Evolutionary conservation across 2,888 invertebrate species (phyloP), one percentile per base, ranked within the genome.

Genomic region (Heliconius hortense): DNA sequence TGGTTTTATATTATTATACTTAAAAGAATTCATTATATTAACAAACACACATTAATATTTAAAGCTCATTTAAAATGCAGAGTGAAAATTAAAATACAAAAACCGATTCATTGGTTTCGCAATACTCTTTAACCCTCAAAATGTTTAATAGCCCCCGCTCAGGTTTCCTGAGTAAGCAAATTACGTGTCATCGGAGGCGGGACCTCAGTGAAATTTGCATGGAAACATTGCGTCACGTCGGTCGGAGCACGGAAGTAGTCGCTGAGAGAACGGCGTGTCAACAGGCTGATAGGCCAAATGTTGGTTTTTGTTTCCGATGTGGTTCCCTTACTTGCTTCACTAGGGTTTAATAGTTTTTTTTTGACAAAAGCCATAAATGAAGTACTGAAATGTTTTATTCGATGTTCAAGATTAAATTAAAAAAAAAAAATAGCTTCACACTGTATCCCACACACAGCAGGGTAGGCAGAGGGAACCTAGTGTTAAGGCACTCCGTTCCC

Each of bases 211-310:
- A 71, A 72, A 53, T 69, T 74, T 74, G 43, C 72, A 63, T 56
- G 64, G 85, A 84, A 89, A 88, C 88, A 85, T 88, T 88, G 86
- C 82, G 84, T 83, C 82, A 85, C 86, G 86, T 81, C 82, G 84
- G 81, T 80, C 86, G 71, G 26, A 62, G 21, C 70, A 21, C 53
- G 90, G 88, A 90, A 88, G 87, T 84, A 83, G 82, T 84, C 83
- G 82, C 81, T 82, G 84, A 83, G 82, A 85, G 85, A 83, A 81
- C 83, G 77, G 80, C 81, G 83, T 85, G 87, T 87, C 89, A 90
- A 90, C 90, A 90, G 83, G 82, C 82, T 82, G 83, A 80, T 81
- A 76, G 82, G 82, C 82, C 82, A 81, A 88, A 88, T 85, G 79
- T 82, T 82, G 84, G 31, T 81, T 85, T 85, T 84, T 79, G 69